phyloP scores from a whole-genome alignment of 1,140 invertebrate genomes.

The Oppia nitens region DNA sequence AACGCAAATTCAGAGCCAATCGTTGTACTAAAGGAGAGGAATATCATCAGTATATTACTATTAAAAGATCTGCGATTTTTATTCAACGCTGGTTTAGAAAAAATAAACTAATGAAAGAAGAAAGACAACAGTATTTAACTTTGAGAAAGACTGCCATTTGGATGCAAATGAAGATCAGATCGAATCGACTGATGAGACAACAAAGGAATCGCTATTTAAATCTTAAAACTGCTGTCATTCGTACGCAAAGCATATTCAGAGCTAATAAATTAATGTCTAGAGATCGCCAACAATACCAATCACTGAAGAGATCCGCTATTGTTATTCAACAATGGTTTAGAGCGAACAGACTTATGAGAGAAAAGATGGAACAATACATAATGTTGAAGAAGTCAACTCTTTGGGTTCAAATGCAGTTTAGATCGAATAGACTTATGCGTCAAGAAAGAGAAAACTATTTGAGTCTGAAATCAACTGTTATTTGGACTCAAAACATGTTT shows the following conservation, averaged over 20 bases:
- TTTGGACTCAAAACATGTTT: conserved; percentile 20
- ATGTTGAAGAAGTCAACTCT: conserved; percentile 16
- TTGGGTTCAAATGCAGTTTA: conserved; percentile 20
- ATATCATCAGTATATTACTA: not conserved
- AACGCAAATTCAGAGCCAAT: not conserved
- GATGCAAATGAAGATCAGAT: not conserved
- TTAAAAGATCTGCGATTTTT: not conserved
- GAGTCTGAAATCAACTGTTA: conserved; percentile 13
- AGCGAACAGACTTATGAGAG: not conserved
- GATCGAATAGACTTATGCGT: conserved; percentile 5
- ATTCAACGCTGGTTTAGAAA: conserved; percentile 3
- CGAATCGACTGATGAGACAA: not conserved
- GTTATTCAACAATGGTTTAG: conserved; percentile 19
- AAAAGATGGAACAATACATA: conserved; percentile 5
- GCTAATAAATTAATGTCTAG: not conserved
- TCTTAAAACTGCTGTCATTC: conserved; percentile 3
- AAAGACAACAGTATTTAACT: not conserved
- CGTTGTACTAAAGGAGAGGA: not conserved
- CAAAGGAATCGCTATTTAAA: not conserved
- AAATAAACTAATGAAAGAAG: not conserved
- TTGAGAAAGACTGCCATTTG: not conserved
- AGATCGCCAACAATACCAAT: conserved; percentile 6
- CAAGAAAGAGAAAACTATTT: conserved; percentile 5
- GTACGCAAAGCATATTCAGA: conserved; percentile 14
- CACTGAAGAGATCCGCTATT: conserved; percentile 9